Percentiles rank a stretch among this genome's conserved stretches.
phyloP scores from a whole-genome alignment of 2,888 invertebrate species.

The Copidosoma aretas region DNA sequence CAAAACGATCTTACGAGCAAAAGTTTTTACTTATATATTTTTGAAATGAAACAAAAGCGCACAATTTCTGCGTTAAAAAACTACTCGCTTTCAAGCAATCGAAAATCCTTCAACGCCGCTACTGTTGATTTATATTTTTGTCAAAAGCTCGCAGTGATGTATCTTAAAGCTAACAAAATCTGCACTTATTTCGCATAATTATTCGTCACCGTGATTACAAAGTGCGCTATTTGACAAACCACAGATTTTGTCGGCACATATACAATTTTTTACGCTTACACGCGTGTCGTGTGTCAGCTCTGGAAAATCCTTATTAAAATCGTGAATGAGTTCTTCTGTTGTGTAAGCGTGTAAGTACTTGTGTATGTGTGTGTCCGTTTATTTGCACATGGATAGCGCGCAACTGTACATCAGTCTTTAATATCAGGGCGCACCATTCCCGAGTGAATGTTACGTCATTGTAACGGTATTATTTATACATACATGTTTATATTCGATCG shows the following conservation, averaged over 20 bases:
- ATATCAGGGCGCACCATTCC: conserved; percentile 63
- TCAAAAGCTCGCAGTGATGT: conserved; percentile 10
- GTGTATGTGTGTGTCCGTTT: conserved; percentile 19
- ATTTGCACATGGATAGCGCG: conserved; percentile 57
- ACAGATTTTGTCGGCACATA: conserved; percentile 25
- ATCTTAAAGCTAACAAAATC: conserved; percentile 15
- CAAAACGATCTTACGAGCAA: conserved; percentile 40
- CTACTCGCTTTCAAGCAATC: not conserved
- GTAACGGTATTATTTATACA: conserved; percentile 37
- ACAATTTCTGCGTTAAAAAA: conserved; percentile 5
- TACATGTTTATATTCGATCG: conserved; percentile 23
- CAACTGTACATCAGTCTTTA: conserved; percentile 63
- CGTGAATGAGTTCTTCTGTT: conserved; percentile 24
- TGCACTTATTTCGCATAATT: conserved; percentile 1
- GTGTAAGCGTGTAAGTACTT: conserved; percentile 25
- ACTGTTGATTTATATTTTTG: not conserved
- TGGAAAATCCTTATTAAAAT: conserved; percentile 47
- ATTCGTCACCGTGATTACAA: not conserved
- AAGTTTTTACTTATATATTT: conserved; percentile 27
- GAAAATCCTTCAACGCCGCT: not conserved
- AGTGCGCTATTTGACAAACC: not conserved
- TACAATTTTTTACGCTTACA: conserved; percentile 4
- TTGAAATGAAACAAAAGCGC: no score
- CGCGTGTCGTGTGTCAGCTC: conserved; percentile 47
- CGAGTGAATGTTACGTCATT: conserved; percentile 41